Percentiles rank a stretch among this genome's conserved stretches.
These are phyloP conservation scores for Rotaria magnacalcarata DNA, from an alignment of 2,888 invertebrate genomes.

Conservation along the genomic window DNA sequence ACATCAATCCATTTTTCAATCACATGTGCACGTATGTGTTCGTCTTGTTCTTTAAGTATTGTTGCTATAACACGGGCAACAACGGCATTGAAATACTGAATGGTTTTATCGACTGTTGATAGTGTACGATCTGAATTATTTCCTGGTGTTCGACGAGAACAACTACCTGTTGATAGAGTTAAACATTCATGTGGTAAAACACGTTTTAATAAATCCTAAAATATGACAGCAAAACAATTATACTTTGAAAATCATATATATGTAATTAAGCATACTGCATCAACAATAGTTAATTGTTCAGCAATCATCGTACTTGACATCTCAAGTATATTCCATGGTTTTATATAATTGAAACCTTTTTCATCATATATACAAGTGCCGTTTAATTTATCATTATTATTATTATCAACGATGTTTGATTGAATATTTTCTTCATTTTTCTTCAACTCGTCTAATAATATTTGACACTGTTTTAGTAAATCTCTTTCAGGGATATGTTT, in stretches of 20 bases:
- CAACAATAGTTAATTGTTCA: conserved; percentile 70
- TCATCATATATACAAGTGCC: not conserved
- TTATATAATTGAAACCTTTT: conserved; percentile 6
- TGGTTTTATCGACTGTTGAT: conserved; percentile 60
- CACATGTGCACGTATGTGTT: conserved; percentile 76
- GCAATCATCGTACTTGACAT: conserved; percentile 8
- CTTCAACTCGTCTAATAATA: not conserved
- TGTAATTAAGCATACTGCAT: not conserved
- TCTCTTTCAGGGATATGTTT: not conserved
- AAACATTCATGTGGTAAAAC: conserved; percentile 32
- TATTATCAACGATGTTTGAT: not conserved
- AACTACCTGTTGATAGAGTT: not conserved
- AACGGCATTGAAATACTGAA: conserved; percentile 94
- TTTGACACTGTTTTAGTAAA: not conserved
- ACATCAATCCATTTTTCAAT: conserved; percentile 94
- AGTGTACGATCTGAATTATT: not conserved
- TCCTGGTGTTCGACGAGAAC: not conserved
- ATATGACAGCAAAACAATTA: not conserved
- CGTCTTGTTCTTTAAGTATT: conserved; percentile 68
- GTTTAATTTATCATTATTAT: not conserved
- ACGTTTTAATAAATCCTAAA: conserved; percentile 20
- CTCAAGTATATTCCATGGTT: not conserved
- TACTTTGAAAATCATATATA: not conserved
- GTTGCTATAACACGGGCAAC: conserved; percentile 89
- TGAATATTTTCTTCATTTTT: not conserved